Evolutionary conservation across 1,140 invertebrate species (phyloP), one percentile per base, ranked within the genome.

Genomic region (Neelides sp.): DNA sequence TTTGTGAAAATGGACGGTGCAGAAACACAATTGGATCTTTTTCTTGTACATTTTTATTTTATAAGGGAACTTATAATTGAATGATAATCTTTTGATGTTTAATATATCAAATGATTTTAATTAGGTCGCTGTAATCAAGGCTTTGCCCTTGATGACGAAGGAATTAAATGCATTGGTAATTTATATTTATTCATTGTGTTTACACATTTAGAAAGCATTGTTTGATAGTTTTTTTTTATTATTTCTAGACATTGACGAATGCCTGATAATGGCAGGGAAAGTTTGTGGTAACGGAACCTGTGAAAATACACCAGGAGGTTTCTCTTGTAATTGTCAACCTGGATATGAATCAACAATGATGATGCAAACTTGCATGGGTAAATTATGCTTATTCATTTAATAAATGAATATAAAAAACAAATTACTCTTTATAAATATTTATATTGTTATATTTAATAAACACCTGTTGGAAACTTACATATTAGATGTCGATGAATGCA

Each of bases 361-460:
- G 64, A 83, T 83, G 75, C 83, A 85, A 68, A 77, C 84, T 52
- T 88, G 85, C 70, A 82, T 83, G 71, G 85, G 83, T 85, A 66
- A 69, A 74, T 5, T 46, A 32, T 27, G n/a, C 19, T 22, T 17
- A 48, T 27, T 13, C 15, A 27, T 40, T 15, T 48, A 19, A 32
- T 32, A 1, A 7, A 51, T 7, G 1, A n/a, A 50, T 1, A n/a
- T 13, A 15, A 39, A 12, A 10, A 28, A 27, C 15, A n/a, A n/a
- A n/a, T n/a, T n/a, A n/a, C n/a, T n/a, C 35, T 36, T 49, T n/a
- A 2, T 23, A 24, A 13, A 36, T 24, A 13, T 49, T 48, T 52
- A 20, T 48, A 13, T 46, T 22, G 12, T 12, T 47, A 42, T 48
- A n/a, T 48, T 19, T 48, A 10, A 19, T 10, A 8, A n/a, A 49